Conservation (phyloP, 2,113 vertebrate species). For the Copsychus sechellarum region DNA sequence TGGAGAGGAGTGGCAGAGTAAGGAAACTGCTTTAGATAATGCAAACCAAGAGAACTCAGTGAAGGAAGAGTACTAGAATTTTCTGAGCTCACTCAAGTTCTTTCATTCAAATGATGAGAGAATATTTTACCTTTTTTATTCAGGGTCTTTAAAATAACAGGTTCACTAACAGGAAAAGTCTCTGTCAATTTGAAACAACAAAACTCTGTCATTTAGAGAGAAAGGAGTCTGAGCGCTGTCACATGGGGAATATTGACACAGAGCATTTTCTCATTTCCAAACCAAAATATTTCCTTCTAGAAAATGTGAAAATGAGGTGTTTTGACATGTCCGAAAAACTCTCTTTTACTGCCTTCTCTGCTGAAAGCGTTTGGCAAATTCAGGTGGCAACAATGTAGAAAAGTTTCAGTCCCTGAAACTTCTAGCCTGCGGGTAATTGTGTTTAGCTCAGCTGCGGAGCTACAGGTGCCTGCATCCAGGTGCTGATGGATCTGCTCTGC, state of each 20-base stretch:
- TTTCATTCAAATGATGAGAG: background rate
- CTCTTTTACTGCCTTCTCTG: background rate
- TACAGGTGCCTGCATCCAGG: fast-evolving
- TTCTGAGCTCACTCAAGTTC: background rate
- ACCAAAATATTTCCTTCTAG: conserved; percentile 49
- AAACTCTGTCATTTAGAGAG: background rate
- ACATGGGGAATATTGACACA: background rate
- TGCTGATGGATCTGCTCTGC: background rate
- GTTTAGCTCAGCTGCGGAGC: background rate
- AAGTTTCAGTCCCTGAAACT: background rate
- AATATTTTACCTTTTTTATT: background rate
- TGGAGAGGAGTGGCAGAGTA: background rate
- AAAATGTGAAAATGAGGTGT: conserved; percentile 51
- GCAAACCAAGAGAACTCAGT: background rate
- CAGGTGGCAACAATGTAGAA: background rate
- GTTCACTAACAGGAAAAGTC: background rate
- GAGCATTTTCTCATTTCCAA: conserved; percentile 38
- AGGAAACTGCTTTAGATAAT: background rate
- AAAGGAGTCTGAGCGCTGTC: background rate
- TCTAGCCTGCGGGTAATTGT: background rate
- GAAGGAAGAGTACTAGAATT: background rate
- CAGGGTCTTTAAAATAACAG: background rate
- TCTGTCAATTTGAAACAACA: background rate
- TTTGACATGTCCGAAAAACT: conserved; percentile 34
- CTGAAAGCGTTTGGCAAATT: conserved; percentile 7